These are phyloP conservation scores for Musca vetustissima DNA, from an alignment of 1,140 invertebrate species.

Conservation along the genomic window DNA sequence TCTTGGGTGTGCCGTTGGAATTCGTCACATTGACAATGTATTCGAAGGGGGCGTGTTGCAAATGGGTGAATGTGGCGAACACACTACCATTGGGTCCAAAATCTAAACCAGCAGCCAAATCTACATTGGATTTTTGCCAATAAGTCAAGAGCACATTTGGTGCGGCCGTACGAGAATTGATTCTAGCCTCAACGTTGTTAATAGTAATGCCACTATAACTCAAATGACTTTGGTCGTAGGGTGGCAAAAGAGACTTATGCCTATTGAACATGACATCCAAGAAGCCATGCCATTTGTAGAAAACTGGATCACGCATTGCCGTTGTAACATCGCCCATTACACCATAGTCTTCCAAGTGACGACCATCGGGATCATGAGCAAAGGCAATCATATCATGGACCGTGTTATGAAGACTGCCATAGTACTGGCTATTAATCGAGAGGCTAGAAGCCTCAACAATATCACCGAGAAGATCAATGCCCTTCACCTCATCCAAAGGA, in stretches of 20 bases:
- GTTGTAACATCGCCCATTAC: slow-evolving; percentile 68
- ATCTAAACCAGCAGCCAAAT: slow-evolving; percentile 64
- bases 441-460: slow-evolving; percentile 64
- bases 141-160: slow-evolving; percentile 59
- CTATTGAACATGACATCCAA: slow-evolving; percentile 67
- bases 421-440: slow-evolving; percentile 62
- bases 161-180: slow-evolving; percentile 41
- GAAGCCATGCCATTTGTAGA: slow-evolving; percentile 71
- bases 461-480: slow-evolving; percentile 67
- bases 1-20: slow-evolving; percentile 30
- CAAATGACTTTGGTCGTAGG: slow-evolving; percentile 59
- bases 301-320: slow-evolving; percentile 70
- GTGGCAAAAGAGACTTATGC: slow-evolving; percentile 63
- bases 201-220: slow-evolving; percentile 58
- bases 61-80: slow-evolving; percentile 64
- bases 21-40: slow-evolving; percentile 60
- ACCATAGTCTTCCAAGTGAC: slow-evolving; percentile 63
- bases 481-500: slow-evolving; percentile 42
- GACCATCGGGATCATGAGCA: slow-evolving; percentile 66
- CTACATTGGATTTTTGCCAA: slow-evolving; percentile 66
- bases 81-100: slow-evolving; percentile 59
- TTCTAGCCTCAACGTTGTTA: slow-evolving; percentile 51
- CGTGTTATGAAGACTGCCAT: slow-evolving; percentile 67
- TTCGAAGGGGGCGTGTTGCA: slow-evolving; percentile 66
- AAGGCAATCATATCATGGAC: slow-evolving; percentile 65